Conservation (phyloP, 2,888 invertebrate genomes). For the Sphecodes monilicornis region DNA sequence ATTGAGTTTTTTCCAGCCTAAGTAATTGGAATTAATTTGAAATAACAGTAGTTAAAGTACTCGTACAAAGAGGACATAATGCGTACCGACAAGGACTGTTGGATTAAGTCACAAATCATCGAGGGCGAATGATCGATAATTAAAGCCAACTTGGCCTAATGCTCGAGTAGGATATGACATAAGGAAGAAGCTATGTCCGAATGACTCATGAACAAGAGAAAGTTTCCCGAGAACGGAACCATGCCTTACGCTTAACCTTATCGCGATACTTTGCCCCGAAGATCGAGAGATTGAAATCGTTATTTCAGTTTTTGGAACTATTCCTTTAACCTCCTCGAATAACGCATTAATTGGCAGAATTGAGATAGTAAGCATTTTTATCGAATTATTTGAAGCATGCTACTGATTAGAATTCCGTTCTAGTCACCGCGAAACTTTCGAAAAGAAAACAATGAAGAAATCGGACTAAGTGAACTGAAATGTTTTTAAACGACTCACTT, state of each 20-base stretch:
- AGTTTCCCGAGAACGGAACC: constrained; percentile 50
- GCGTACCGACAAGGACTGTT: not conserved
- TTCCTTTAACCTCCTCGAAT: not conserved
- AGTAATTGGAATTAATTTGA: not conserved
- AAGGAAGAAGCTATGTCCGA: constrained; percentile 74
- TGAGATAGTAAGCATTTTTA: not conserved
- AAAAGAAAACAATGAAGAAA: not conserved
- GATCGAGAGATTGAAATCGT: not conserved
- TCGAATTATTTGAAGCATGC: no score
- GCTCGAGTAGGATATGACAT: constrained; percentile 67
- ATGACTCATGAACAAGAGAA: constrained; percentile 68
- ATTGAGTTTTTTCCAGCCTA: no score
- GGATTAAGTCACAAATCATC: constrained; percentile 49
- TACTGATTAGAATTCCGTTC: not conserved
- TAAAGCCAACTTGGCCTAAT: constrained; percentile 32
- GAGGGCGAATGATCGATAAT: constrained; percentile 48
- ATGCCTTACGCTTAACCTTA: constrained; percentile 41
- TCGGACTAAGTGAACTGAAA: not conserved
- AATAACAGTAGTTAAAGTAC: not conserved
- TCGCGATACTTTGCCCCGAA: constrained; percentile 20
- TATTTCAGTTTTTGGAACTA: not conserved
- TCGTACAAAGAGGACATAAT: not conserved
- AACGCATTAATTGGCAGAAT: not conserved
- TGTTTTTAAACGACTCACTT: constrained; percentile 17
- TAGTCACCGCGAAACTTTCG: not conserved